Conservation (phyloP, 2,113 vertebrate species). For the Carassius auratus region DNA sequence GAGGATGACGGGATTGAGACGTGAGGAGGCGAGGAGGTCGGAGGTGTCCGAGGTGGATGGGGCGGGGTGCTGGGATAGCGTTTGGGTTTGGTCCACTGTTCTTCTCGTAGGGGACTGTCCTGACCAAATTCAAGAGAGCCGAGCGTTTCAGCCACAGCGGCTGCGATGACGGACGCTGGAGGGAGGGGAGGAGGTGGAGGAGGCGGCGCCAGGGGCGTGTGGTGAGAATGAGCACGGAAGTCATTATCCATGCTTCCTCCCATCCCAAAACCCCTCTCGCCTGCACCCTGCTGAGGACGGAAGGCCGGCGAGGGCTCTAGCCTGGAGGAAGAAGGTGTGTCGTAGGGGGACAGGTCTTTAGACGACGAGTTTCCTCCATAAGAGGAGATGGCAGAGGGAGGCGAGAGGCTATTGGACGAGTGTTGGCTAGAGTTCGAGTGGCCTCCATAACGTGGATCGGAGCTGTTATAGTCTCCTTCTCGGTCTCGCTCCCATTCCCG, state of each 20-base stretch:
- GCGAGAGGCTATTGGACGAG: constrained; percentile 79
- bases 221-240: constrained; percentile 63
- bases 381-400: constrained; percentile 71
- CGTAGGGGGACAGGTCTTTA: constrained; percentile 72
- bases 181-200: constrained; percentile 82
- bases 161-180: constrained; percentile 78
- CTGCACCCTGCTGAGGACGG: constrained; percentile 49
- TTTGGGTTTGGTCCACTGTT: constrained; percentile 75
- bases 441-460: constrained; percentile 71
- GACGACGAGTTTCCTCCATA: constrained; percentile 68
- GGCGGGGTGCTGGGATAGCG: constrained; percentile 77
- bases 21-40: constrained; percentile 67
- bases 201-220: constrained; percentile 69
- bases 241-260: constrained; percentile 68
- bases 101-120: constrained; percentile 70
- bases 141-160: constrained; percentile 77
- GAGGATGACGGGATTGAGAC: constrained; percentile 62
- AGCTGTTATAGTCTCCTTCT: constrained; percentile 71
- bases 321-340: constrained; percentile 64
- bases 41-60: constrained; percentile 70
- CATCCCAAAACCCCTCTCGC: constrained; percentile 55
- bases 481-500: constrained; percentile 71
- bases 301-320: constrained; percentile 66
- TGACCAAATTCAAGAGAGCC: constrained; percentile 74
- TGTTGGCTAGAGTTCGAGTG: constrained; percentile 73